A percentile compares a stretch with the other conserved stretches of the same genome.
Conservation (phyloP, 2,888 invertebrate species). For the Mesochorus sp. region DNA sequence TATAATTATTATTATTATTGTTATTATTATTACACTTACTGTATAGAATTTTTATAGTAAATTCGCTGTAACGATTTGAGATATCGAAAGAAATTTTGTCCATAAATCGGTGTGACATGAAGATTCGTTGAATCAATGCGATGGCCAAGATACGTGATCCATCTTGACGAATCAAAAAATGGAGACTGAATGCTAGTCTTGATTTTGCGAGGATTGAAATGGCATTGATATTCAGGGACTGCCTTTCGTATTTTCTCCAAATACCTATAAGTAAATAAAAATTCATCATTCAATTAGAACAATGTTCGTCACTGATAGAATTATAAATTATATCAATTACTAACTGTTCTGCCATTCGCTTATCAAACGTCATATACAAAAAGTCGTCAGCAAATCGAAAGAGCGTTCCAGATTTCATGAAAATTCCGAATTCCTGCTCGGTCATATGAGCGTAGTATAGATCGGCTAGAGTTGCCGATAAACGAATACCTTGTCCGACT, state of each 20-base stretch:
- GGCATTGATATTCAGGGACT: slow-evolving; percentile 33
- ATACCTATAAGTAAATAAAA: slow-evolving; percentile 21
- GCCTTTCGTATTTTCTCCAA: background rate
- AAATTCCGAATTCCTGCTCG: slow-evolving; percentile 20
- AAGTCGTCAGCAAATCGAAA: slow-evolving; percentile 59
- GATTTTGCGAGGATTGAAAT: slow-evolving; percentile 35
- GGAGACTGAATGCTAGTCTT: slow-evolving; percentile 29
- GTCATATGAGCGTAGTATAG: slow-evolving; percentile 58
- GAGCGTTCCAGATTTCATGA: slow-evolving; percentile 44
- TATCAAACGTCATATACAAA: slow-evolving; percentile 51
- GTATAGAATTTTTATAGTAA: background rate
- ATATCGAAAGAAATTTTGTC: slow-evolving; percentile 5
- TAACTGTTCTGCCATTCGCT: slow-evolving; percentile 35
- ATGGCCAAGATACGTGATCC: slow-evolving; percentile 41
- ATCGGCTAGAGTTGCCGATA: slow-evolving; percentile 50
- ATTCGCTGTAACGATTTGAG: background rate
- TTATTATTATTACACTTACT: slow-evolving; percentile 21
- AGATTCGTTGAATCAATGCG: slow-evolving; percentile 19
- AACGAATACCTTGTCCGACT: slow-evolving; percentile 43
- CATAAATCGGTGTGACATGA: slow-evolving; percentile 21
- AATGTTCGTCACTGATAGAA: background rate
- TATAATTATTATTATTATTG: too few species aligned
- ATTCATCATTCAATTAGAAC: background rate
- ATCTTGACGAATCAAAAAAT: background rate
- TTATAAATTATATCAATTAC: background rate